phyloP scores from a whole-genome alignment of 2,113 vertebrate genomes.

The Eolophus roseicapilla region DNA sequence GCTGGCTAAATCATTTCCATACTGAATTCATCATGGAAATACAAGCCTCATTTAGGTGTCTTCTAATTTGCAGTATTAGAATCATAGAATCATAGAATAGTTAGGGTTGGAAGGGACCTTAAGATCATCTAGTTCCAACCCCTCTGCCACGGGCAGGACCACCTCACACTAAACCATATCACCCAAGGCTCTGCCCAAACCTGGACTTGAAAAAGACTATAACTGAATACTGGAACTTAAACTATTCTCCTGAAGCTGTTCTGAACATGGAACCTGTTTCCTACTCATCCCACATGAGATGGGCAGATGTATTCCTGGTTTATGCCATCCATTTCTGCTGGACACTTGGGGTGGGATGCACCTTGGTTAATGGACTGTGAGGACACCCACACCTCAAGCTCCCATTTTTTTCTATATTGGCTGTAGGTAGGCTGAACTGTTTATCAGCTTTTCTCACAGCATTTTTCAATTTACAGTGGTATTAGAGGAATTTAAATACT shows the following conservation, averaged over 20 bases:
- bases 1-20: not conserved
- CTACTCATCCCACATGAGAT: not conserved
- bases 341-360: not conserved
- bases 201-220: not conserved
- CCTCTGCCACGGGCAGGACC: too few relatives aligned
- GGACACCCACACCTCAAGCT: not conserved
- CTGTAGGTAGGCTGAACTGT: not conserved
- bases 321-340: not conserved
- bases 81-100: too few relatives aligned
- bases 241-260: not conserved
- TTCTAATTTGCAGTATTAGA: not conserved
- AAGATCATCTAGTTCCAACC: too few relatives aligned
- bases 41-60: not conserved
- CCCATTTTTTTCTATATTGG: not conserved
- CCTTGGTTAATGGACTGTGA: fast-evolving
- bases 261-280: not conserved
- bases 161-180: too few relatives aligned
- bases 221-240: not conserved
- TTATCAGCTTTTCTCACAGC: not conserved
- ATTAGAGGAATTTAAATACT: not conserved
- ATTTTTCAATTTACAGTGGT: not conserved
- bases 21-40: not conserved
- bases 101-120: too few relatives aligned
- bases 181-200: too few relatives aligned
- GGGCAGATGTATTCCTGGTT: not conserved